phyloP scores from a whole-genome alignment of 2,797 vertebrate species.

The Tenualosa ilisha region DNA sequence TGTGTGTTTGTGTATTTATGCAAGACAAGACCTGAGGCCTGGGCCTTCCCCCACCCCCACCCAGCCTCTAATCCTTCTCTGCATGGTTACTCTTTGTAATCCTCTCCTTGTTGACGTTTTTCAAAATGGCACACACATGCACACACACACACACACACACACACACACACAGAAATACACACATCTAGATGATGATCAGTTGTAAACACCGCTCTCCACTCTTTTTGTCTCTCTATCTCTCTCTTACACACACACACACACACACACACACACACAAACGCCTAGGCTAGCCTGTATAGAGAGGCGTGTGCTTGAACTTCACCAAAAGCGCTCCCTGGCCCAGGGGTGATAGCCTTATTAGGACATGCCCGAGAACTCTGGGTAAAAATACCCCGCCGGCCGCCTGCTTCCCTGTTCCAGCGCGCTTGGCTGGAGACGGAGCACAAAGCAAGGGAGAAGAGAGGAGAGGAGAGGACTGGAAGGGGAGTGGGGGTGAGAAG shows the following conservation, averaged over 20 bases:
- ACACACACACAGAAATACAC: background rate
- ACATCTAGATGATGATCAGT: background rate
- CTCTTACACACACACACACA: background rate
- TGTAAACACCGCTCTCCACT: background rate
- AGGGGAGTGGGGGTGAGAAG: too few species aligned
- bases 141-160: background rate
- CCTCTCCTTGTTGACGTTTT: background rate
- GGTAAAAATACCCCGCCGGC: conserved; percentile 44
- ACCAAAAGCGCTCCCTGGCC: conserved; percentile 23
- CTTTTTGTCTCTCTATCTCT: background rate
- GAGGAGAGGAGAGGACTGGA: background rate
- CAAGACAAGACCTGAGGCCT: background rate
- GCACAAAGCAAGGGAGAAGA: background rate
- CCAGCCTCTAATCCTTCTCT: background rate
- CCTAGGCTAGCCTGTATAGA: background rate
- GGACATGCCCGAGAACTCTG: conserved; percentile 34
- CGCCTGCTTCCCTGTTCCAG: conserved; percentile 33
- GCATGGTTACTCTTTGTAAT: background rate
- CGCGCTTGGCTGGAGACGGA: conserved; percentile 13
- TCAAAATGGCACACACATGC: background rate
- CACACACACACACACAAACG: background rate
- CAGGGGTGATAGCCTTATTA: conserved; percentile 49
- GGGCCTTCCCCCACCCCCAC: background rate
- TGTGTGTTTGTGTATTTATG: background rate
- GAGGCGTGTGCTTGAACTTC: conserved; percentile 9